A percentile compares a stretch with the other conserved stretches of the same genome.
These are phyloP conservation scores for Periplaneta americana DNA, from an alignment of 1,140 invertebrate species.

Conservation along the genomic window DNA sequence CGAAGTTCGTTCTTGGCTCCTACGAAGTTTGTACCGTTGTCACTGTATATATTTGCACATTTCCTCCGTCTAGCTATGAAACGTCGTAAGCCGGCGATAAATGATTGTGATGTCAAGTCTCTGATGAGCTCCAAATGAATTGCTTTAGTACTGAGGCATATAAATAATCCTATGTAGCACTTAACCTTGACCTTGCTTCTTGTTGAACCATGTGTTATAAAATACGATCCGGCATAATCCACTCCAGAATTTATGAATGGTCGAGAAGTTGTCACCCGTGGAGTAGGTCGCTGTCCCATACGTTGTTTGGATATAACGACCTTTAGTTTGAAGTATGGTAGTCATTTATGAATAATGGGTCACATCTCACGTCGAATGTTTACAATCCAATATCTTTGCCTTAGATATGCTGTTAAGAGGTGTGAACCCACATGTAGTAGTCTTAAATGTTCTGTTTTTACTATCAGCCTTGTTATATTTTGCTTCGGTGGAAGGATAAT, in stretches of 20 bases:
- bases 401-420: slow-evolving; percentile 21
- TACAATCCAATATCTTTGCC: slow-evolving; percentile 31
- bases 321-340: slow-evolving; percentile 25
- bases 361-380: slow-evolving; percentile 21
- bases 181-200: slow-evolving; percentile 24
- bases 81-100: slow-evolving; percentile 25
- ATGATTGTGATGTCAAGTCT: slow-evolving; percentile 26
- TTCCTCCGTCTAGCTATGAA: slow-evolving; percentile 26
- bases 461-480: too few species aligned
- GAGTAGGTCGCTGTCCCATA: slow-evolving; percentile 26
- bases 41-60: background rate
- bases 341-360: slow-evolving; percentile 26
- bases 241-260: slow-evolving; percentile 32
- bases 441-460: slow-evolving; percentile 28
- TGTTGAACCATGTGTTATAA: slow-evolving; percentile 31
- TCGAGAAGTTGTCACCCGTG: slow-evolving; percentile 19
- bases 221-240: too few species aligned
- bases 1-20: background rate
- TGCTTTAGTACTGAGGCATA: slow-evolving; percentile 28
- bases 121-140: slow-evolving; percentile 30
- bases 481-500: too few species aligned
- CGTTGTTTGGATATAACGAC: slow-evolving; percentile 16
- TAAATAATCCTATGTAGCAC: slow-evolving; percentile 29
- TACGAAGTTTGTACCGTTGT: slow-evolving; percentile 8
- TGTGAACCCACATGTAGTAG: slow-evolving; percentile 29